Evolutionary conservation across 2,113 vertebrate genomes (phyloP).

Genomic region (Cyanoderma ruficeps): DNA sequence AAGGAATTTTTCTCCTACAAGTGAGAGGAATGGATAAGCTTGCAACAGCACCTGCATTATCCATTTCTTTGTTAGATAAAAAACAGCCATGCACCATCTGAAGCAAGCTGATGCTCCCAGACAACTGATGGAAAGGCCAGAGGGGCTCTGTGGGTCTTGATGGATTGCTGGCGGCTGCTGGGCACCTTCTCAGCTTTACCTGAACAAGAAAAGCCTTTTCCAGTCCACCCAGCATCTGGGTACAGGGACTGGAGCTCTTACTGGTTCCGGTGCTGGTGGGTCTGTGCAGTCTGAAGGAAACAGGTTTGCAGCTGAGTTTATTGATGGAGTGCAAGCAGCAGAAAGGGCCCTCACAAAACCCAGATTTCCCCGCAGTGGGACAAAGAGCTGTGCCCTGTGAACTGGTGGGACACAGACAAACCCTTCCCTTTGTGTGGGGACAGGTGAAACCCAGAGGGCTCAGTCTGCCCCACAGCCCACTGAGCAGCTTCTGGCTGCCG

Average conservation of each 20-base stretch:
- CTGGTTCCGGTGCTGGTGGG: not conserved
- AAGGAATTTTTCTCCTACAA: constrained; percentile 47
- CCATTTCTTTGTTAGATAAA: not conserved
- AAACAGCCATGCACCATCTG: constrained; percentile 9
- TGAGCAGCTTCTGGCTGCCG: not conserved
- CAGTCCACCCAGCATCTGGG: not conserved
- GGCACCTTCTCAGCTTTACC: not conserved
- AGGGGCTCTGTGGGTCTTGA: not conserved
- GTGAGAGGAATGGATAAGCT: constrained; percentile 26
- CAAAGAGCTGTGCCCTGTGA: not conserved
- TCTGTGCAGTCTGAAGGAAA: not conserved
- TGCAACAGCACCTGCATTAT: constrained; percentile 43
- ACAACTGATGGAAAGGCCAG: not conserved
- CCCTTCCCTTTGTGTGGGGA: not conserved
- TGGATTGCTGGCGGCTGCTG: not conserved
- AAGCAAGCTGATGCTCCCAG: not conserved
- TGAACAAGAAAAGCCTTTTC: not conserved
- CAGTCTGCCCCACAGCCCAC: not conserved
- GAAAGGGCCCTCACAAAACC: not conserved
- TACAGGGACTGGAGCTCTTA: not conserved
- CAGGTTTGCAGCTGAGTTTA: not conserved
- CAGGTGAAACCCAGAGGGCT: not conserved
- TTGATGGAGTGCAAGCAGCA: not conserved
- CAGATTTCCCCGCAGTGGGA: not conserved
- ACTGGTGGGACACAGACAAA: rapidly evolving